phyloP scores from a whole-genome alignment of 2,113 vertebrate genomes.

The Polypterus bichir region DNA sequence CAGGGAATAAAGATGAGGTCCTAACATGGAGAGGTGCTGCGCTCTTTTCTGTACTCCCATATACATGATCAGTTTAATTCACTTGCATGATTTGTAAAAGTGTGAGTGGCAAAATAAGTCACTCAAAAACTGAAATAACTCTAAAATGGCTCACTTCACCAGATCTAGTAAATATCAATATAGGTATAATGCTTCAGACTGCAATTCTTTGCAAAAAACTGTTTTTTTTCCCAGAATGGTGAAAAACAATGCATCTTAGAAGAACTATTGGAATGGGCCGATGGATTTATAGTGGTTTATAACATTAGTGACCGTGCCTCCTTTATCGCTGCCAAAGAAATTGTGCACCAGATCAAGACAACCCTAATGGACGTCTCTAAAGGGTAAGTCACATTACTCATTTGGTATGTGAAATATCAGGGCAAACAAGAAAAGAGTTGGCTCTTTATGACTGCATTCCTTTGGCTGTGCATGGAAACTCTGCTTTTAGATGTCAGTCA shows the following conservation, averaged over 20 bases:
- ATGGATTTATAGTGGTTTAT: slow-evolving; percentile 58
- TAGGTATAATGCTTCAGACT: no score
- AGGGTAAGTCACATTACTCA: slow-evolving; percentile 38
- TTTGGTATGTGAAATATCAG: neutral
- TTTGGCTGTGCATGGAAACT: slow-evolving; percentile 14
- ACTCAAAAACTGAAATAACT: no score
- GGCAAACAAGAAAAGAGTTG: neutral
- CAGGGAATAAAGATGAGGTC: no score
- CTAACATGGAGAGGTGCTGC: no score
- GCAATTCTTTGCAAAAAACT: no score
- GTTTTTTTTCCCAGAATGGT: slow-evolving; percentile 27
- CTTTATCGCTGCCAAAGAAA: slow-evolving; percentile 47
- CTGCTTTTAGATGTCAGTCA: slow-evolving; percentile 10
- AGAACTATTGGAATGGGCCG: slow-evolving; percentile 53
- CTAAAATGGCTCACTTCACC: no score
- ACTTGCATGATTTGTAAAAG: no score
- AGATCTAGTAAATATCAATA: no score
- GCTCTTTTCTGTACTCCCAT: no score
- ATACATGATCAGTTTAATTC: no score
- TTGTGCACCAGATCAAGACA: slow-evolving; percentile 49
- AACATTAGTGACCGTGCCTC: slow-evolving; percentile 50
- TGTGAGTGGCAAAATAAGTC: no score
- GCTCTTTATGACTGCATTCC: slow-evolving; percentile 12
- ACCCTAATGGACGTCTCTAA: slow-evolving; percentile 39
- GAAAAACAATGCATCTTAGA: slow-evolving; percentile 43